phyloP scores from a whole-genome alignment of 1,140 invertebrate species.

The Andrena cerasifolii region DNA sequence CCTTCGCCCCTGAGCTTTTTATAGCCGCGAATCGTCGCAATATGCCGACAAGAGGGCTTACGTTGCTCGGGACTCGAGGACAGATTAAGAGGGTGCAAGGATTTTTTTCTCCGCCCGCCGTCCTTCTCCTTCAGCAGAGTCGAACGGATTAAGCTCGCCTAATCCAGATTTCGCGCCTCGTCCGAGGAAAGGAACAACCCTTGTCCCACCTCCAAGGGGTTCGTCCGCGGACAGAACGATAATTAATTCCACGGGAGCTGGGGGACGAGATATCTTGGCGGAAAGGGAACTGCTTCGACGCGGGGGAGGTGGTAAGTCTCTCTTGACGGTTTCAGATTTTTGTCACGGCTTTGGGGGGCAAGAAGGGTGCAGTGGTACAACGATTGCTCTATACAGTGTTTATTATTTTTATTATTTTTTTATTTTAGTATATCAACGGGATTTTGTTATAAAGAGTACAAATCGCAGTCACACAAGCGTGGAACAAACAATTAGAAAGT shows the following conservation, averaged over 20 bases:
- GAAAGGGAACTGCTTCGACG: too few relatives aligned
- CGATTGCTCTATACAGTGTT: not conserved
- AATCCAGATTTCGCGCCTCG: conserved; percentile 53
- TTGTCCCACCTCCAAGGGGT: not conserved
- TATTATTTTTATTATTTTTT: too few relatives aligned
- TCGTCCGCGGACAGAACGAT: conserved; percentile 11
- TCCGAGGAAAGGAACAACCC: conserved; percentile 1
- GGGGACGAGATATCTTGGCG: not conserved
- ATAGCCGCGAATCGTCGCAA: conserved; percentile 82
- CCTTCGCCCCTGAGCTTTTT: conserved; percentile 72
- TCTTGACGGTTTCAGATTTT: not conserved
- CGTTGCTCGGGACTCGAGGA: conserved; percentile 69
- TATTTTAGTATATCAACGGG: too few relatives aligned
- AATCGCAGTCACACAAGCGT: too few relatives aligned
- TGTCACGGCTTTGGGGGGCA: not conserved
- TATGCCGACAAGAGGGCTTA: conserved; percentile 82
- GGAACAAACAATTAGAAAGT: too few relatives aligned
- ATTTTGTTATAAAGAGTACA: too few relatives aligned
- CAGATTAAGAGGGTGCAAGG: conserved; percentile 80
- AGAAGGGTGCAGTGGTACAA: not conserved
- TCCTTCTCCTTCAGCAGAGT: conserved; percentile 31
- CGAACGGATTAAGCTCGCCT: conserved; percentile 71
- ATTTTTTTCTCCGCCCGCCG: conserved; percentile 59
- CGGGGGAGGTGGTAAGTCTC: not conserved
- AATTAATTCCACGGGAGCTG: conserved; percentile 30